A percentile compares a stretch with the other conserved stretches of the same genome.
phyloP scores from a whole-genome alignment of 2,888 invertebrate species.

The Catocala fraxini region DNA sequence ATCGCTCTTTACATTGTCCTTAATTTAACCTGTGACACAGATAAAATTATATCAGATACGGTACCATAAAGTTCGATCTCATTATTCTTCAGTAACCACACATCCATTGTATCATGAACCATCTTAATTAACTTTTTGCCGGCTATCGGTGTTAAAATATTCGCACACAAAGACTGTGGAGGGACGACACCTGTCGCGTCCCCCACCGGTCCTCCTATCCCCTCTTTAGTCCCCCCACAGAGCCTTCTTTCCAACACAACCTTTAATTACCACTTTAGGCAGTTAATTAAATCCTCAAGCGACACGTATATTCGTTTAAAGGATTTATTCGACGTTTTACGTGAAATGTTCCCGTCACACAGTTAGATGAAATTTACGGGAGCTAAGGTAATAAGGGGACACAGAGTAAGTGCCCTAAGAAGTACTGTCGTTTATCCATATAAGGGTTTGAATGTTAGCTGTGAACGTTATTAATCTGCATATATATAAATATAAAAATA shows the following conservation, averaged over 20 bases:
- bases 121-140: constrained; percentile 11
- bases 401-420: not conserved
- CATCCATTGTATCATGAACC: not conserved
- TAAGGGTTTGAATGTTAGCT: no score
- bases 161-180: constrained; percentile 2
- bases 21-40: no score
- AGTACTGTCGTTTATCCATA: no score
- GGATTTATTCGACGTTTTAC: constrained; percentile 53
- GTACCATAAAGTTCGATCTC: no score
- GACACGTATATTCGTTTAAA: constrained; percentile 54
- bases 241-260: constrained; percentile 47
- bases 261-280: constrained; percentile 68
- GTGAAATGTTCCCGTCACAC: constrained; percentile 25
- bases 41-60: no score
- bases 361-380: constrained; percentile 6
- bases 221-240: constrained; percentile 7
- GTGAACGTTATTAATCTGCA: no score
- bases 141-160: constrained; percentile 8
- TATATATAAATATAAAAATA: no score
- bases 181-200: constrained; percentile 1
- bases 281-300: constrained; percentile 68
- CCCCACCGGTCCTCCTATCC: not conserved
- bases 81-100: not conserved
- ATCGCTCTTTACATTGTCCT: no score
- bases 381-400: not conserved